Evolutionary conservation across 2,888 invertebrate species (phyloP).

Genomic region (Piscicola geometra): DNA sequence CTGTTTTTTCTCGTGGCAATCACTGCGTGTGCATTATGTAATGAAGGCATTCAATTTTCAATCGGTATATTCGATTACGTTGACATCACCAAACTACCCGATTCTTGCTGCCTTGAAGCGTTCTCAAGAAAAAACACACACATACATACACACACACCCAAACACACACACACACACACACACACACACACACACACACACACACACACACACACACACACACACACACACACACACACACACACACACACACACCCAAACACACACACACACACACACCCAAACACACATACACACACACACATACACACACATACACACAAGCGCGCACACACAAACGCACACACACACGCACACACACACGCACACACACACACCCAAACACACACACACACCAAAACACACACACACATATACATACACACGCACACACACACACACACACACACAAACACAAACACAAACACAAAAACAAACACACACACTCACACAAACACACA

Average conservation of each 20-base stretch:
- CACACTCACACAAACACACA: conserved; percentile 8
- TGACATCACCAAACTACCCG: too few relatives aligned
- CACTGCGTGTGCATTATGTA: too few relatives aligned
- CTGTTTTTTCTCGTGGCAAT: too few relatives aligned
- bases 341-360: conserved; percentile 1
- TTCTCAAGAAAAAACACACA: background rate
- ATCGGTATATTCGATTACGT: too few relatives aligned
- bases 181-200: background rate
- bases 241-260: conserved; percentile 11
- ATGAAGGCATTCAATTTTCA: too few relatives aligned
- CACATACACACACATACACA: background rate
- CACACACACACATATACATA: background rate
- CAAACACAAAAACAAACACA: background rate
- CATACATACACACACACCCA: background rate
- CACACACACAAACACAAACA: conserved; percentile 14
- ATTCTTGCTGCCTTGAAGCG: too few relatives aligned
- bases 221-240: conserved; percentile 22
- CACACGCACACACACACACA: conserved; percentile 19
- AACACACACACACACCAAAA: conserved; percentile 4
- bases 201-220: conserved; percentile 12
- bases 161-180: conserved; percentile 8
- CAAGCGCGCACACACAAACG: background rate
- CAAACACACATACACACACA: conserved; percentile 4
- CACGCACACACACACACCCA: background rate
- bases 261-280: background rate